Percentiles rank a stretch among this genome's conserved stretches.
These are phyloP conservation scores for Heliconius nattereri DNA, from an alignment of 1,140 invertebrate genomes.

Conservation along the genomic window DNA sequence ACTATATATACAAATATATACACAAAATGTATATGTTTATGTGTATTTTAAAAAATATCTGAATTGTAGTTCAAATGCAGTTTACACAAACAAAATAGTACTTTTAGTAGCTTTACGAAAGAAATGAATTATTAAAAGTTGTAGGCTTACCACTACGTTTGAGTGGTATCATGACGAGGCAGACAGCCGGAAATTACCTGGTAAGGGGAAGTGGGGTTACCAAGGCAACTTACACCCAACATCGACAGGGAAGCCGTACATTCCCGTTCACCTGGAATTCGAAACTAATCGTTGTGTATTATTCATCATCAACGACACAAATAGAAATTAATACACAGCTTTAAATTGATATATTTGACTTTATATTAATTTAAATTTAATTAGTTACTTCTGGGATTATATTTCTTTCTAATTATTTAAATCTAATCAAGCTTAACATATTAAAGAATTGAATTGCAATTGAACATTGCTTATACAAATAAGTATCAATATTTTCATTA, in stretches of 20 bases:
- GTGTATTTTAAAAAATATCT: not conserved
- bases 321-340: not conserved
- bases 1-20: not conserved
- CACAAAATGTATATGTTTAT: not conserved
- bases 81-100: not conserved
- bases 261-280: slow-evolving; percentile 41
- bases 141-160: slow-evolving; percentile 31
- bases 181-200: slow-evolving; percentile 54
- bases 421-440: too few species aligned
- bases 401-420: too few species aligned
- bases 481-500: not conserved
- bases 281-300: slow-evolving; percentile 46
- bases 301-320: not conserved
- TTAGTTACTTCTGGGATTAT: too few species aligned
- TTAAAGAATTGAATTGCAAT: too few species aligned
- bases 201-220: slow-evolving; percentile 59
- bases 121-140: slow-evolving; percentile 18
- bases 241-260: slow-evolving; percentile 56
- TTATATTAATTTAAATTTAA: not conserved
- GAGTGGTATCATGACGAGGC: slow-evolving; percentile 36
- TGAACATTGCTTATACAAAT: too few species aligned
- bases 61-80: not conserved
- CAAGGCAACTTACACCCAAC: slow-evolving; percentile 69
- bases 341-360: not conserved
- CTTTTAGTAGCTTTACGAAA: slow-evolving; percentile 15